A percentile compares a stretch with the other conserved stretches of the same genome.
Conservation (phyloP, 1,140 invertebrate genomes). For the Chrysopa pallens region DNA sequence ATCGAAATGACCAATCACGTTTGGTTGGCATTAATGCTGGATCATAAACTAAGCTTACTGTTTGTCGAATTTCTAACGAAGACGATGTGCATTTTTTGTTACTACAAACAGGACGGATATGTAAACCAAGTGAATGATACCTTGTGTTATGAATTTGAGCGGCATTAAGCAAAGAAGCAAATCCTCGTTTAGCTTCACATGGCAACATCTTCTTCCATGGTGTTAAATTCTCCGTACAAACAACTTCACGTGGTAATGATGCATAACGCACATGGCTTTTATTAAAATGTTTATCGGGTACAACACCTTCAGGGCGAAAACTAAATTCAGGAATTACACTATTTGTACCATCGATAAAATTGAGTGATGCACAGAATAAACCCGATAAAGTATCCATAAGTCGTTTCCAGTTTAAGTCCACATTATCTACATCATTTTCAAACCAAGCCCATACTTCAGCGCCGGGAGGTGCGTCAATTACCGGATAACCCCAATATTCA, state of each 20-base stretch:
- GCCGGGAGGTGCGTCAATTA: conserved; percentile 72
- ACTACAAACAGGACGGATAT: conserved; percentile 63
- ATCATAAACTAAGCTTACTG: conserved; percentile 75
- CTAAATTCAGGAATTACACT: conserved; percentile 69
- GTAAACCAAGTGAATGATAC: conserved; percentile 80
- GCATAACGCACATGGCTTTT: conserved; percentile 59
- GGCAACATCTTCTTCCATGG: conserved; percentile 95
- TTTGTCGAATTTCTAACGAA: conserved; percentile 62
- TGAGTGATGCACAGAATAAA: conserved; percentile 87
- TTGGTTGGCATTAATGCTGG: conserved; percentile 37
- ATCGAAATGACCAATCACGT: conserved; percentile 68
- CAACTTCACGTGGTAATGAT: conserved; percentile 80
- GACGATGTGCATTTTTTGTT: conserved; percentile 38
- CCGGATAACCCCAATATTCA: conserved; percentile 82
- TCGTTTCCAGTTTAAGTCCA: conserved; percentile 73
- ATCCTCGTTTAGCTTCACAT: conserved; percentile 70
- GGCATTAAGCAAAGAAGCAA: conserved; percentile 77
- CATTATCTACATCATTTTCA: conserved; percentile 27
- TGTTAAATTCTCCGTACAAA: conserved; percentile 97
- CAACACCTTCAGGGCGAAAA: conserved; percentile 57
- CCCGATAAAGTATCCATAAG: conserved; percentile 81
- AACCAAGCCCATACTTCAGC: conserved; percentile 92
- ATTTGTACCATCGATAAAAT: conserved; percentile 83
- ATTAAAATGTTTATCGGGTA: conserved; percentile 28
- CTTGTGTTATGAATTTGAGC: conserved; percentile 81